Percentiles rank a stretch among this genome's conserved stretches.
Evolutionary conservation across 2,113 vertebrate genomes (phyloP).

Genomic region (Rhegmatorhina hoffmannsi): DNA sequence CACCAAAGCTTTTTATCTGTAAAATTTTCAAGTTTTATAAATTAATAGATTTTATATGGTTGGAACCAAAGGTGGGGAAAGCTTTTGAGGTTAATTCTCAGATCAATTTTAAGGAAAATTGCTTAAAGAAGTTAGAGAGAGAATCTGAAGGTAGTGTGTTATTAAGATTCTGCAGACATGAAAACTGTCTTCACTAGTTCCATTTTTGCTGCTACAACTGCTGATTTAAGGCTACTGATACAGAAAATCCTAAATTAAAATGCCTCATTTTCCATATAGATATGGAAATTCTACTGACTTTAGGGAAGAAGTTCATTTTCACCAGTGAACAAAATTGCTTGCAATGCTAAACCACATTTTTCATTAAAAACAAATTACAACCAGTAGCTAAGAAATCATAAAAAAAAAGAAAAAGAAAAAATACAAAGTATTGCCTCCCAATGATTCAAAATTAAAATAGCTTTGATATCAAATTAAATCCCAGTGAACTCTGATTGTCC

Average conservation of each 20-base stretch:
- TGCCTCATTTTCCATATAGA: not conserved
- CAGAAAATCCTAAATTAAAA: not conserved
- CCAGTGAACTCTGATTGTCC: not conserved
- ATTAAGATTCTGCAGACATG: not conserved
- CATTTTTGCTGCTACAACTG: not conserved
- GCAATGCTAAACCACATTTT: not conserved
- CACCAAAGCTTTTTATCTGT: slow-evolving; percentile 96
- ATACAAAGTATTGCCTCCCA: not conserved
- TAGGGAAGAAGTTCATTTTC: not conserved
- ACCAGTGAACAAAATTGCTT: not conserved
- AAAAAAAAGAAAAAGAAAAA: not conserved
- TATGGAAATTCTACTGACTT: not conserved
- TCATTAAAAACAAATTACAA: not conserved
- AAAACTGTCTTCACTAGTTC: not conserved
- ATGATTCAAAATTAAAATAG: not conserved
- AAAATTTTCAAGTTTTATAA: slow-evolving; percentile 25
- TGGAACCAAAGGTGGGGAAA: not conserved
- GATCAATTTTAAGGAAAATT: not conserved
- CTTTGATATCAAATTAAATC: not conserved
- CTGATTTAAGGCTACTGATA: not conserved
- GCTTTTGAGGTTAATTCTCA: not conserved
- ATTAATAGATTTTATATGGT: not conserved
- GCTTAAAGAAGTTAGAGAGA: not conserved
- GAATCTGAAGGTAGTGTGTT: not conserved
- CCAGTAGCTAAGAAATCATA: not conserved